A percentile compares a stretch with the other conserved stretches of the same genome.
Evolutionary conservation across 2,888 invertebrate species (phyloP).

Genomic region (Zaprionus obscuricornis): DNA sequence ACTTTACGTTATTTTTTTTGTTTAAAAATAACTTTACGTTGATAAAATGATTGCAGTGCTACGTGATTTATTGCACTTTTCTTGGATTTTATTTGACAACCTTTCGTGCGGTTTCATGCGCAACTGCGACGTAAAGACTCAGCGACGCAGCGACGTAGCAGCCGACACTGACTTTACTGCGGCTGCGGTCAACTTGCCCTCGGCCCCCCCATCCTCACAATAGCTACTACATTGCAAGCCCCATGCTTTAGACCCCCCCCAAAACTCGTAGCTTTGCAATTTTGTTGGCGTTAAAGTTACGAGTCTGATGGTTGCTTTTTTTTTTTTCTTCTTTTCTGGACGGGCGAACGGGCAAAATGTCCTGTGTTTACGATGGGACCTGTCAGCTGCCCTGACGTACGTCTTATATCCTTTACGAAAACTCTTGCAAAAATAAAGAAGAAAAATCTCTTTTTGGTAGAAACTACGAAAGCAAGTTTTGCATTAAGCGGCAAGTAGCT

Average conservation of each 20-base stretch:
- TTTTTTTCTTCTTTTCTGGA: too few relatives aligned
- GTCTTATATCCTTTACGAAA: slow-evolving; percentile 15
- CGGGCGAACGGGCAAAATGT: background rate
- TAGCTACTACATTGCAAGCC: too few relatives aligned
- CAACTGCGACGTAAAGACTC: slow-evolving; percentile 23
- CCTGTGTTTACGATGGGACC: slow-evolving; percentile 21
- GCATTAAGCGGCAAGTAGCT: too few relatives aligned
- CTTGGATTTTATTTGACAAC: slow-evolving; percentile 73
- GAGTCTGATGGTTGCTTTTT: background rate
- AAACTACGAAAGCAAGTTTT: background rate
- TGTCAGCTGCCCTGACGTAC: slow-evolving; percentile 33
- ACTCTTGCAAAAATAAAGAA: slow-evolving; percentile 27
- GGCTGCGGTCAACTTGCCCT: slow-evolving; percentile 7
- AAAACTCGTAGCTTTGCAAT: too few relatives aligned
- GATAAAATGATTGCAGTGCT: slow-evolving; percentile 59
- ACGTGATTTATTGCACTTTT: slow-evolving; percentile 77
- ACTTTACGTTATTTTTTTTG: slow-evolving; percentile 12
- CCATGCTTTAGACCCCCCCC: slow-evolving; percentile 4
- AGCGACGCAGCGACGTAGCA: too few relatives aligned
- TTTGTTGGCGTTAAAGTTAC: slow-evolving; percentile 14
- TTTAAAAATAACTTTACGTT: slow-evolving; percentile 39
- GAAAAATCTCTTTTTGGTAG: slow-evolving; percentile 14
- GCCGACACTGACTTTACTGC: slow-evolving; percentile 11
- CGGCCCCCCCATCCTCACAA: background rate
- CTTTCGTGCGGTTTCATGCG: slow-evolving; percentile 53